Evolutionary conservation across 2,113 vertebrate species (phyloP).

Genomic region (Proteles cristata): DNA sequence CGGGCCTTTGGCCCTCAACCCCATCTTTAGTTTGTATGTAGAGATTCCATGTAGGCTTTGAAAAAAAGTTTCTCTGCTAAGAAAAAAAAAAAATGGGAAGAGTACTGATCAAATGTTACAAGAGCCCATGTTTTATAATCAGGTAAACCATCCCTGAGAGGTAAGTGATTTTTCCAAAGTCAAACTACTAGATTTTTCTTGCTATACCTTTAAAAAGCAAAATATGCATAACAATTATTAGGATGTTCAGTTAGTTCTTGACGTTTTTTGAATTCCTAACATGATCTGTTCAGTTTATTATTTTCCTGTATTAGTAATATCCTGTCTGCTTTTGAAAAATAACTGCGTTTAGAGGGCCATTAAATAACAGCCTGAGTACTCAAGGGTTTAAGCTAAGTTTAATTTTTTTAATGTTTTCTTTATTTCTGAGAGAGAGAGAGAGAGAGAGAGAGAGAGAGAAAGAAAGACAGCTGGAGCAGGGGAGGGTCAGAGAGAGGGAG

Average conservation of each 20-base stretch:
- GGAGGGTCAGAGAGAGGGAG: too few relatives aligned
- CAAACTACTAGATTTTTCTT: not conserved
- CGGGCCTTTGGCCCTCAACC: not conserved
- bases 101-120: not conserved
- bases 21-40: not conserved
- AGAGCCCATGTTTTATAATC: not conserved
- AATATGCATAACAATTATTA: not conserved
- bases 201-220: not conserved
- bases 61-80: not conserved
- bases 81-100: not conserved
- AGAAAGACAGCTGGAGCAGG: too few relatives aligned
- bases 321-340: not conserved
- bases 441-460: too few relatives aligned
- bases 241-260: not conserved
- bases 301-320: not conserved
- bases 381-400: constrained; percentile 29
- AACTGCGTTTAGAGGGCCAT: not conserved
- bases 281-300: not conserved
- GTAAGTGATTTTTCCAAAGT: not conserved
- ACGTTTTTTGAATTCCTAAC: not conserved
- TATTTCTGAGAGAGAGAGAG: too few relatives aligned
- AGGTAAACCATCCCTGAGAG: not conserved
- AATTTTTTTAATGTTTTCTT: not conserved
- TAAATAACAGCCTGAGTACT: not conserved
- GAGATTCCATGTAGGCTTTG: not conserved